phyloP scores from a whole-genome alignment of 2,797 vertebrate species.

The Poliocrania exsul region DNA sequence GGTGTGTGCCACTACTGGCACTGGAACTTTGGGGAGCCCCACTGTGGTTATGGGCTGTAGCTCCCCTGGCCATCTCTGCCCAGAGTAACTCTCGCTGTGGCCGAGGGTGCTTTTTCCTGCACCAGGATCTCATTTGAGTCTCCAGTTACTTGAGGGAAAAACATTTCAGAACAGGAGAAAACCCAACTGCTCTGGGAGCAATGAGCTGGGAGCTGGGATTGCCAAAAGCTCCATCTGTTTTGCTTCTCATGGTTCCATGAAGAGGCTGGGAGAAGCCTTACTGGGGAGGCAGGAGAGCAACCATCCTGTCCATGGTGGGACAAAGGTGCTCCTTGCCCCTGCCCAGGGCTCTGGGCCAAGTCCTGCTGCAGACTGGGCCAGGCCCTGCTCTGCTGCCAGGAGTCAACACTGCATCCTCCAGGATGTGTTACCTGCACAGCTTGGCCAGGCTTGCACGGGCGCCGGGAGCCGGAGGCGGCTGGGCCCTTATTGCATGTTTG shows the following conservation, averaged over 20 bases:
- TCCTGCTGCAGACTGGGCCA: not conserved
- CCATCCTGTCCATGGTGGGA: not conserved
- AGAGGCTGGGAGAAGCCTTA: conserved; percentile 6
- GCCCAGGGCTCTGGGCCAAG: not conserved
- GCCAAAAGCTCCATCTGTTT: conserved; percentile 71
- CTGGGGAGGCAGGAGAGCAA: not conserved
- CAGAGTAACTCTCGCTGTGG: not conserved
- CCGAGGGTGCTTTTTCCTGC: not conserved
- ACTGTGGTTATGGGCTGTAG: too few relatives aligned
- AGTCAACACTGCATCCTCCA: not conserved
- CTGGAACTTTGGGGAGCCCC: not conserved
- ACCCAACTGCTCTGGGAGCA: conserved; percentile 16
- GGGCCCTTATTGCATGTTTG: not conserved
- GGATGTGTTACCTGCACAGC: not conserved
- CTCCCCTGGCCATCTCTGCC: not conserved
- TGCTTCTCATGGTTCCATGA: conserved; percentile 3
- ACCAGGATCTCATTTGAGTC: not conserved
- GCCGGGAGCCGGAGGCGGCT: not conserved
- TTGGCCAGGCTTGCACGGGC: not conserved
- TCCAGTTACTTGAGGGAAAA: not conserved
- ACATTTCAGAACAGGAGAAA: conserved; percentile 55
- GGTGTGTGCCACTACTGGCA: accelerated
- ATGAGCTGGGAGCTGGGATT: conserved; percentile 8
- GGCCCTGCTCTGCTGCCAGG: accelerated
- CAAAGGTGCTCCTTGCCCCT: not conserved